phyloP scores from a whole-genome alignment of 2,797 vertebrate species.

The Lagodon rhomboides region DNA sequence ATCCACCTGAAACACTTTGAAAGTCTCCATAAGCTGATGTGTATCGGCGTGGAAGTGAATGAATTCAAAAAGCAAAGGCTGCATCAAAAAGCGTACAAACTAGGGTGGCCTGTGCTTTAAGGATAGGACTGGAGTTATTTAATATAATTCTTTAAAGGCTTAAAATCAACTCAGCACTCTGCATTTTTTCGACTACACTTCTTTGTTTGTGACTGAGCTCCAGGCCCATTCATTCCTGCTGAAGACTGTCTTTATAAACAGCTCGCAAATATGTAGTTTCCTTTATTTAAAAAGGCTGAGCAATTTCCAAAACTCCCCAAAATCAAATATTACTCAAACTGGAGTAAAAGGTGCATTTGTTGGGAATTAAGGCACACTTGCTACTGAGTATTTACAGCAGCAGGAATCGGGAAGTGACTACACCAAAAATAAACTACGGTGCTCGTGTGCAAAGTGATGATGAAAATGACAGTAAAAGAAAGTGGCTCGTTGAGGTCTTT shows the following conservation, averaged over 20 bases:
- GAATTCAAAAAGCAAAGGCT: neutral
- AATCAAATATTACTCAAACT: neutral
- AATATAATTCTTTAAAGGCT: too few species aligned
- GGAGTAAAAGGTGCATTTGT: neutral
- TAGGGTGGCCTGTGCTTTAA: too few species aligned
- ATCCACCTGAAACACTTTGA: neutral
- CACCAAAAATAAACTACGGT: neutral
- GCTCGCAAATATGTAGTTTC: neutral
- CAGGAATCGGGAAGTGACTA: neutral
- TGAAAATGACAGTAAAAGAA: neutral
- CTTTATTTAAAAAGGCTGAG: neutral
- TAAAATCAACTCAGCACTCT: neutral
- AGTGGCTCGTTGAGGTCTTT: neutral
- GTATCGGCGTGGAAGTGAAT: neutral
- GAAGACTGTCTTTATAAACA: neutral
- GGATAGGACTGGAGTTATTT: too few species aligned
- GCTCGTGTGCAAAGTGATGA: neutral
- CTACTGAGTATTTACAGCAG: neutral
- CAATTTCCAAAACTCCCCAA: too few species aligned
- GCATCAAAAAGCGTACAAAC: neutral
- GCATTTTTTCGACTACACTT: neutral
- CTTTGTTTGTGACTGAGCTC: neutral
- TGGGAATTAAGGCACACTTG: neutral
- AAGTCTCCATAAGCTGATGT: neutral
- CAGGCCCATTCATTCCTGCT: neutral